Percentiles rank a stretch among this genome's conserved stretches.
phyloP scores from a whole-genome alignment of 2,113 vertebrate species.

The Hemiscyllium ocellatum region DNA sequence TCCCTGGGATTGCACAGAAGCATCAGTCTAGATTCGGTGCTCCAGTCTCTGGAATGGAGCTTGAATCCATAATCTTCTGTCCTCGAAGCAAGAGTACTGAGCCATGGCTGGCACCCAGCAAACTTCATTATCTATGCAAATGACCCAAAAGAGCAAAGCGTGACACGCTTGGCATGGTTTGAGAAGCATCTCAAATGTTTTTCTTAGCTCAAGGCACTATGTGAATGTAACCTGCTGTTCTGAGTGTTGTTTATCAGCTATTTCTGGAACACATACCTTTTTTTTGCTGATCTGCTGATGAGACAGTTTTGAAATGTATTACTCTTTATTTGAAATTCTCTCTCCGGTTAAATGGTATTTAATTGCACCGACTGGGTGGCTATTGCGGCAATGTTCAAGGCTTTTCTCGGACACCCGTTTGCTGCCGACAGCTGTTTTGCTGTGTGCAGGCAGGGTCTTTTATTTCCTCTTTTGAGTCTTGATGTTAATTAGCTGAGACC shows the following conservation, averaged over 20 bases:
- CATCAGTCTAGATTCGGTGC: not conserved
- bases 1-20: not conserved
- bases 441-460: not conserved
- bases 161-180: not conserved
- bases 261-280: not conserved
- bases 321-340: not conserved
- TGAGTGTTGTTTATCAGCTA: no score
- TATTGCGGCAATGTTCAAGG: not conserved
- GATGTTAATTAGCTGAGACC: slow-evolving; percentile 36
- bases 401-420: not conserved
- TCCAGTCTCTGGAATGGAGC: not conserved
- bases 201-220: not conserved
- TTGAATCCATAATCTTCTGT: not conserved
- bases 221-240: not conserved
- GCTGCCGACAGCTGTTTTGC: not conserved
- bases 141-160: not conserved
- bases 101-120: not conserved
- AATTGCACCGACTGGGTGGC: not conserved
- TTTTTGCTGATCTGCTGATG: not conserved
- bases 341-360: not conserved
- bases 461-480: not conserved
- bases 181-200: not conserved
- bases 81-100: not conserved
- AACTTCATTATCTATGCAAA: not conserved
- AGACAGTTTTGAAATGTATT: not conserved